A percentile compares a stretch with the other conserved stretches of the same genome.
Evolutionary conservation across 2,113 vertebrate genomes (phyloP).

Genomic region (human (Homo sapiens)): GRCh38 chr7:105243501-105244000

Average conservation of each 20-base stretch:
- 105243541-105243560: no score
- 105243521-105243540: no score
- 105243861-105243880: background rate
- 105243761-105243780: background rate
- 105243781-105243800: background rate
- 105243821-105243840: background rate
- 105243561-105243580: no score
- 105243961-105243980: background rate
- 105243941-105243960: background rate
- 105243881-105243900: background rate
- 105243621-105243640: no score
- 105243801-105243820: background rate
- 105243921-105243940: background rate
- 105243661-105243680: conserved; percentile 2
- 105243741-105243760: conserved; percentile 17
- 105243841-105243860: background rate
- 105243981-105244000: background rate
- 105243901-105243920: background rate
- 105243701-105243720: conserved; percentile 38
- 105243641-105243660: conserved; percentile 33
- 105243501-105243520: no score
- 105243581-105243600: no score
- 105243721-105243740: background rate
- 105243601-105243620: no score
- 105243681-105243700: background rate